These are phyloP conservation scores for Microcebus tavaratra DNA, from an alignment of 2,113 vertebrate genomes.

Conservation along the genomic window DNA sequence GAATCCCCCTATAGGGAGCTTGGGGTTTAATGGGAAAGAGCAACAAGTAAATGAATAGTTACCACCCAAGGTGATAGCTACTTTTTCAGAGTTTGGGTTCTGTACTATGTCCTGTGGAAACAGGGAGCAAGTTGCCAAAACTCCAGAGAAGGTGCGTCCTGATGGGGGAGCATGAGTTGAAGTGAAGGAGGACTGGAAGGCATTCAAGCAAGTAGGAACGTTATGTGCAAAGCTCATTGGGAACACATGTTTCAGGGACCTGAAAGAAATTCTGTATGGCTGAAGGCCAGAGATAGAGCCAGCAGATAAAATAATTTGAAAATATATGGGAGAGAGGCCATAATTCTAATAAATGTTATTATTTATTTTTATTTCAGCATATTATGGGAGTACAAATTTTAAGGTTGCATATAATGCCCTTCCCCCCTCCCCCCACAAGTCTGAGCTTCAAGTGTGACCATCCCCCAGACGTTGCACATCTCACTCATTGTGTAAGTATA, in stretches of 20 bases:
- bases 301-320: constrained; percentile 43
- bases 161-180: neutral
- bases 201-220: constrained; percentile 63
- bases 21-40: neutral
- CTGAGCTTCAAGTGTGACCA: no score
- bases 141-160: neutral
- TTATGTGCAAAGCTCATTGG: constrained; percentile 63
- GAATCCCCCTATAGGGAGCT: neutral
- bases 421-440: no score
- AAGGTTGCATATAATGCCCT: no score
- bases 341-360: neutral
- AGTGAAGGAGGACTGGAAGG: constrained; percentile 9
- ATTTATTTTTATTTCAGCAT: no score
- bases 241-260: constrained; percentile 56
- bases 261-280: constrained; percentile 40
- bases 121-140: neutral
- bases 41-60: neutral
- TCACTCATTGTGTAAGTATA: no score
- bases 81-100: neutral
- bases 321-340: constrained; percentile 14
- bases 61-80: neutral
- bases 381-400: no score
- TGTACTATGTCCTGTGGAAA: neutral
- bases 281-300: constrained; percentile 44
- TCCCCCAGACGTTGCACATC: no score